Base-by-base conservation (phyloP, 2,113 vertebrate species). In the Plectropomus leopardus region DNA sequence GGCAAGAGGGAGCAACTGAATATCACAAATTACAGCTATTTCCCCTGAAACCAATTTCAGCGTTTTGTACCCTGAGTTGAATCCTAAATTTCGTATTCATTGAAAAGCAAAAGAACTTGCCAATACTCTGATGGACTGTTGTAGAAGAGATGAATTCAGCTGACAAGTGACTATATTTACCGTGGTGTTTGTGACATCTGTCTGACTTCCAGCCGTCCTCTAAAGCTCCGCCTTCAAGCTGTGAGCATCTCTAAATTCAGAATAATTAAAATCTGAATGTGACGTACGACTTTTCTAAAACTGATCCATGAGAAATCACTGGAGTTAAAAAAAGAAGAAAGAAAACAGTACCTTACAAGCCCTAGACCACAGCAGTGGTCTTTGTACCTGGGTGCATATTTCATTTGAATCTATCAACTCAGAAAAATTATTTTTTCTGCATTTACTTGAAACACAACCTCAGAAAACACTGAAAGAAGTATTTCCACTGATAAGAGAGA, bases 1-100 rank as follows among this genome's bases (percentile, higher is more conserved):
- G 57, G 72, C 64, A 55, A 81, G 45, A 1, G 2, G 16, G 23
- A 28, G 28, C 53, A 63, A 32, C 19, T 58, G 60, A 86, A 82
- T 71, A 78, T 80, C 68, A 48, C 34, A 50, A 76, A 72, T 72
- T 82, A 61, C 44, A 77, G 47, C 65, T 5, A 44, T 68, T 74
- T 80, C 63, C 77, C 77, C 36, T 47, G 30, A 21, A 79, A 59
- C 65, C 70, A 70, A 48, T 88, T 80, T 71, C 14, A 55, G 50
- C 40, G 66, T 21, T 75, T 71, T 53, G 15, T 11, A 72, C 8
- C 48, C 47, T 0, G 63, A 67, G 48, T 4, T 80, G 63, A 55
- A 86, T 51, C 64, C 40, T 53, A 67, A 34, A 74, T 76, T 53
- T 50, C 16, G 10, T 19, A 54, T 63, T 77, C 61, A 54, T 30